These are phyloP conservation scores for Falco biarmicus DNA, from an alignment of 2,797 vertebrate genomes.

Conservation along the genomic window DNA sequence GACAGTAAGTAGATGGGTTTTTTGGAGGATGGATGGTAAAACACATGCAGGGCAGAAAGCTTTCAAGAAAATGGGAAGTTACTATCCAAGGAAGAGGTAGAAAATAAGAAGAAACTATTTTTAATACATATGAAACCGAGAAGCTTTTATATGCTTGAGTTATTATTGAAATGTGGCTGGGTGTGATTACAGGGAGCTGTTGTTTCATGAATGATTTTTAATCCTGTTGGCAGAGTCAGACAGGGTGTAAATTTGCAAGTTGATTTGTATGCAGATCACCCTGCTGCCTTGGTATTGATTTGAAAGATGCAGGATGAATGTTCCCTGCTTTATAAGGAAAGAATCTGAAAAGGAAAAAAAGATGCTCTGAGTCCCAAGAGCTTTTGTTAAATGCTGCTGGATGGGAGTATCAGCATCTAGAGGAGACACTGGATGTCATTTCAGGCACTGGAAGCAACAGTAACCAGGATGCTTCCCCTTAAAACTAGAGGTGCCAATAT, in stretches of 20 bases:
- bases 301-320: conserved; percentile 53
- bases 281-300: conserved; percentile 63
- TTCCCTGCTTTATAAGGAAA: conserved; percentile 37
- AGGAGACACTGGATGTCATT: neutral
- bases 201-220: conserved; percentile 71
- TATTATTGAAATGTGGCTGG: conserved; percentile 67
- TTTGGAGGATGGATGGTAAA: conserved; percentile 16
- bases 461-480: neutral
- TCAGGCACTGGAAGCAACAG: neutral
- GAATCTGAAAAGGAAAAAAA: conserved; percentile 17
- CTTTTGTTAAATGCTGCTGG: conserved; percentile 15
- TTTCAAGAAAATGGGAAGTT: conserved; percentile 49
- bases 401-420: neutral
- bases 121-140: conserved; percentile 60
- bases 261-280: conserved; percentile 65
- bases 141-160: conserved; percentile 53
- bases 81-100: conserved; percentile 28
- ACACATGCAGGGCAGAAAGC: neutral
- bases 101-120: conserved; percentile 62
- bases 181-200: conserved; percentile 66
- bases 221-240: conserved; percentile 59
- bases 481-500: neutral
- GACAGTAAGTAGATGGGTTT: neutral
- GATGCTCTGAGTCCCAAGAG: neutral
- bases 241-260: conserved; percentile 47